These are phyloP conservation scores for Terebella lapidaria DNA, from an alignment of 2,888 invertebrate species.

Conservation along the genomic window DNA sequence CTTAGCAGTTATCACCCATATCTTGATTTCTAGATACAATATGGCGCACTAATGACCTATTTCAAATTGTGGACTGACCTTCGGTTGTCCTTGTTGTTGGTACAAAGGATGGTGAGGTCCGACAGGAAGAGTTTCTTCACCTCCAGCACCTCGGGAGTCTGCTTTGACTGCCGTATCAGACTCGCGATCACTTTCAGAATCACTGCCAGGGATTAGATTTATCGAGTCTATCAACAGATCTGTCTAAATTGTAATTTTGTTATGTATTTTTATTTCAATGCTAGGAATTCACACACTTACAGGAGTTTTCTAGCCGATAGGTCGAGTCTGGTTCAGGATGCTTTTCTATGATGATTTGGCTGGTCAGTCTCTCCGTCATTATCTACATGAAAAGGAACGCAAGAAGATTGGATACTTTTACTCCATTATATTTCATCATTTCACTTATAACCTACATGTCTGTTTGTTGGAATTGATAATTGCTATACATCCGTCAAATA, in stretches of 20 bases:
- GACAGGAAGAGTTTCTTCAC: conserved; percentile 88
- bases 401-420: too few species aligned
- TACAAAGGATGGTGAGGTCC: conserved; percentile 96
- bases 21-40: too few species aligned
- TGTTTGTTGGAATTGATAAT: too few species aligned
- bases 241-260: too few species aligned
- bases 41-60: too few species aligned
- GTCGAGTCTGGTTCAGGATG: conserved; percentile 94
- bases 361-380: conserved; percentile 93
- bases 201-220: too few species aligned
- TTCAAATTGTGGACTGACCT: conserved; percentile 55
- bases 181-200: conserved; percentile 98
- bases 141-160: conserved; percentile 56
- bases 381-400: conserved; percentile 61
- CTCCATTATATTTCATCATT: too few species aligned
- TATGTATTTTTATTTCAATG: too few species aligned
- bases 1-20: too few species aligned
- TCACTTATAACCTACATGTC: too few species aligned
- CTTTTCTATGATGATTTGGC: conserved; percentile 86
- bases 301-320: conserved; percentile 91
- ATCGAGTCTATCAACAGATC: too few species aligned
- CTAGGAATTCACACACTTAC: conserved; percentile 63
- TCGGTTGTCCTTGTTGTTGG: conserved; percentile 93
- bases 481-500: too few species aligned
- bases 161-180: conserved; percentile 91